Conservation (phyloP, 2,113 vertebrate species). For the Chlorocebus sabaeus region DNA sequence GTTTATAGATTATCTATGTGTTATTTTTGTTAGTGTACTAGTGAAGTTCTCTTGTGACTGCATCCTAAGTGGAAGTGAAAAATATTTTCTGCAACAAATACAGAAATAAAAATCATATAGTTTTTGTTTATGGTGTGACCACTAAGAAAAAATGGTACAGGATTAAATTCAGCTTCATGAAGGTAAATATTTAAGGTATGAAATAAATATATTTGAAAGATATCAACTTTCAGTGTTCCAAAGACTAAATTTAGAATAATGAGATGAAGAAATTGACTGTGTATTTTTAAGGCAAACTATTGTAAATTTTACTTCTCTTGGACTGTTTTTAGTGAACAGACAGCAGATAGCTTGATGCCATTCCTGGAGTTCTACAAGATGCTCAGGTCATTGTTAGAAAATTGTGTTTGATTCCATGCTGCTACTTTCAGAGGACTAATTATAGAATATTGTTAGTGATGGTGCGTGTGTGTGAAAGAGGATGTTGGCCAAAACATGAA, state of each 20-base stretch:
- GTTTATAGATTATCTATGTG: neutral
- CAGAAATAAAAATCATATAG: neutral
- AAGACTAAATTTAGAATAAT: neutral
- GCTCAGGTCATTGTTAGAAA: neutral
- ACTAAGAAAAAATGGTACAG: neutral
- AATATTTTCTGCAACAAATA: neutral
- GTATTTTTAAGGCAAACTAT: neutral
- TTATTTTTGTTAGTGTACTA: neutral
- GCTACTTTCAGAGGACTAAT: neutral
- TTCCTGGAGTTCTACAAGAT: neutral
- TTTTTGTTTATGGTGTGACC: neutral
- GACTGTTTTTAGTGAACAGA: neutral
- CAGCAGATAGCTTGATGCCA: neutral
- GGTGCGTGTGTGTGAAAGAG: neutral
- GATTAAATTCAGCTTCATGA: neutral
- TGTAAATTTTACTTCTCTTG: neutral
- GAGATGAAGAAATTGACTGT: neutral
- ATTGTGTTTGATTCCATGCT: neutral
- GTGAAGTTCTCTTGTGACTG: neutral
- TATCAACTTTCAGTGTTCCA: neutral
- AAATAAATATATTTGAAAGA: neutral
- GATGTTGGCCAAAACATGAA: neutral
- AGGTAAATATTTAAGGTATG: neutral
- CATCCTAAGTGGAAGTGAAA: neutral
- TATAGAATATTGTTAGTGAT: neutral